A percentile compares a stretch with the other conserved stretches of the same genome.
These are phyloP conservation scores for Capromys pilorides DNA, from an alignment of 2,797 vertebrate genomes.

Conservation along the genomic window DNA sequence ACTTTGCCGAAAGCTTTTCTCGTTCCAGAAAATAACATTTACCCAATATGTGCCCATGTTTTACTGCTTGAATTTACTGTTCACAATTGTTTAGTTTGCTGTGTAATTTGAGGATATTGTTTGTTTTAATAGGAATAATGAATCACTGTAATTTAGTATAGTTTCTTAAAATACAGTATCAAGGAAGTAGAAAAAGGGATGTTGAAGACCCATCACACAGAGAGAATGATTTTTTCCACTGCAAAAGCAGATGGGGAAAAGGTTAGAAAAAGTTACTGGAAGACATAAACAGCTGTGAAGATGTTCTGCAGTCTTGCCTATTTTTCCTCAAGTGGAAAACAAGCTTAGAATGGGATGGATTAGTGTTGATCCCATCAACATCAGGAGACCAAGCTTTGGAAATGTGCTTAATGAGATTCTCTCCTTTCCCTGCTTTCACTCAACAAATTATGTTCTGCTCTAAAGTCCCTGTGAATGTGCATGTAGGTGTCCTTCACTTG, in stretches of 20 bases:
- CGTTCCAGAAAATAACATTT: slow-evolving; percentile 87
- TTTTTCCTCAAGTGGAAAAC: slow-evolving; percentile 58
- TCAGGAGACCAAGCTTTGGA: neutral
- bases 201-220: slow-evolving; percentile 52
- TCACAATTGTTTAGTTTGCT: slow-evolving; percentile 85
- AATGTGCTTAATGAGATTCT: neutral
- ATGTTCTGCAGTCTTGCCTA: slow-evolving; percentile 38
- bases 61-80: slow-evolving; percentile 86
- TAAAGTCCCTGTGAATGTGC: neutral
- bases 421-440: neutral
- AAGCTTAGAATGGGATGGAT: neutral
- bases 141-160: slow-evolving; percentile 85
- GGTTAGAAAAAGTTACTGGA: slow-evolving; percentile 65
- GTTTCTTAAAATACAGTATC: slow-evolving; percentile 76
- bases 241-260: slow-evolving; percentile 77
- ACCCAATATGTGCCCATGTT: slow-evolving; percentile 82
- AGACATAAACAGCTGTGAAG: slow-evolving; percentile 66
- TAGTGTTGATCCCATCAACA: neutral
- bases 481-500: neutral
- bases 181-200: neutral
- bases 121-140: slow-evolving; percentile 89
- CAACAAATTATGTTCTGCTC: neutral
- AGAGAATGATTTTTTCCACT: slow-evolving; percentile 76
- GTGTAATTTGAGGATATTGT: slow-evolving; percentile 86
- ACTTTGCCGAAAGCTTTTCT: slow-evolving; percentile 87